These are phyloP conservation scores for Tenualosa thibaudeaui DNA, from an alignment of 2,797 vertebrate genomes.

Conservation along the genomic window DNA sequence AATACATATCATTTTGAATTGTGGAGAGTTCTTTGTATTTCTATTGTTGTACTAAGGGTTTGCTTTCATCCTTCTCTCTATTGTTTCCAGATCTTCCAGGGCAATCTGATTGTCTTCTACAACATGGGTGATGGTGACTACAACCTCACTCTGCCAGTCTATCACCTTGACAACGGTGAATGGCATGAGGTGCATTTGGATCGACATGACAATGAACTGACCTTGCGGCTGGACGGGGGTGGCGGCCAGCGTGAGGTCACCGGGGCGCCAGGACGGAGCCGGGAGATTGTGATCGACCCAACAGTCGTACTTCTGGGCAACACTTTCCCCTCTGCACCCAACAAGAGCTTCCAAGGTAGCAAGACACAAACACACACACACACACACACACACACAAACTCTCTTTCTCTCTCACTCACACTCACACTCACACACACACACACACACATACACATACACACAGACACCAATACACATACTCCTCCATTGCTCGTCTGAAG, in stretches of 20 bases:
- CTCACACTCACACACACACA: neutral
- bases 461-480: neutral
- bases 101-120: conserved; percentile 79
- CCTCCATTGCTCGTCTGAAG: conserved; percentile 34
- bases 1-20: too few species aligned
- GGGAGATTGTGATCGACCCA: conserved; percentile 84
- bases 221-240: conserved; percentile 80
- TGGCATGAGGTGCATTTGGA: conserved; percentile 84
- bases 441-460: neutral
- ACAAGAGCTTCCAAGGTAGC: conserved; percentile 86
- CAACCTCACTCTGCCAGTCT: conserved; percentile 78
- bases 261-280: conserved; percentile 71
- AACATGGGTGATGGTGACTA: conserved; percentile 87
- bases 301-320: conserved; percentile 81
- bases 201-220: conserved; percentile 85
- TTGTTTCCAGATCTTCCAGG: conserved; percentile 73
- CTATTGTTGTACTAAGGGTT: neutral
- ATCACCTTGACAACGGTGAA: conserved; percentile 85
- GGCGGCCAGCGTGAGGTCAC: conserved; percentile 81
- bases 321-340: conserved; percentile 71
- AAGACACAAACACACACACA: neutral
- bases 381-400: neutral
- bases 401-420: neutral
- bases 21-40: neutral
- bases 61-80: neutral